phyloP scores from a whole-genome alignment of 2,797 vertebrate species.

The Manis pentadactyla region DNA sequence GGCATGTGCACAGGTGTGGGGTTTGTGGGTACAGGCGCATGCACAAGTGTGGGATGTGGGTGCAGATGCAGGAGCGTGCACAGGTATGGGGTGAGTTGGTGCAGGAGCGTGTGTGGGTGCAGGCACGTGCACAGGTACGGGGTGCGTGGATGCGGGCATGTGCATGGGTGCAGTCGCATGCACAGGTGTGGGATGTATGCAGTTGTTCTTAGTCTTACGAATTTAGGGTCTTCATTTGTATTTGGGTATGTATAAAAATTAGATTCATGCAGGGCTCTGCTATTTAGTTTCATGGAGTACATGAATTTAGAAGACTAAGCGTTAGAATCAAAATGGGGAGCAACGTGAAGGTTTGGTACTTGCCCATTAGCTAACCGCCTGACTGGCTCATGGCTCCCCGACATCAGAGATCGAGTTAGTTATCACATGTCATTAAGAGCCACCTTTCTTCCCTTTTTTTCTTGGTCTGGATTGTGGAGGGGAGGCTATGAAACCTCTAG shows the following conservation, averaged over 20 bases:
- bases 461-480: constrained; percentile 16
- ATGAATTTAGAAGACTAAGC: constrained; percentile 17
- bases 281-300: not conserved
- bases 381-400: not conserved
- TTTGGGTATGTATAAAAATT: not conserved
- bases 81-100: too few species aligned
- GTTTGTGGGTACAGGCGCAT: too few species aligned
- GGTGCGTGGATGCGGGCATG: not conserved
- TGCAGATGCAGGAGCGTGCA: too few species aligned
- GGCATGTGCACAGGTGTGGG: too few species aligned
- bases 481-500: not conserved
- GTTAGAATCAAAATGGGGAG: not conserved
- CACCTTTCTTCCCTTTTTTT: not conserved
- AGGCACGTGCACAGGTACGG: too few species aligned
- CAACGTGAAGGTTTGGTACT: constrained; percentile 12
- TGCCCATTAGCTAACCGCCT: not conserved
- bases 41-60: too few species aligned
- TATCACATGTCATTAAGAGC: not conserved
- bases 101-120: too few species aligned
- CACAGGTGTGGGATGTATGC: not conserved
- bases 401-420: constrained; percentile 35
- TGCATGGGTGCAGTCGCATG: not conserved
- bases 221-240: constrained; percentile 29
- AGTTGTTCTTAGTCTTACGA: not conserved
- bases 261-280: not conserved